A percentile compares a stretch with the other conserved stretches of the same genome.
These are phyloP conservation scores for Ceratotherium simum DNA, from an alignment of 2,113 vertebrate species.

Conservation along the genomic window DNA sequence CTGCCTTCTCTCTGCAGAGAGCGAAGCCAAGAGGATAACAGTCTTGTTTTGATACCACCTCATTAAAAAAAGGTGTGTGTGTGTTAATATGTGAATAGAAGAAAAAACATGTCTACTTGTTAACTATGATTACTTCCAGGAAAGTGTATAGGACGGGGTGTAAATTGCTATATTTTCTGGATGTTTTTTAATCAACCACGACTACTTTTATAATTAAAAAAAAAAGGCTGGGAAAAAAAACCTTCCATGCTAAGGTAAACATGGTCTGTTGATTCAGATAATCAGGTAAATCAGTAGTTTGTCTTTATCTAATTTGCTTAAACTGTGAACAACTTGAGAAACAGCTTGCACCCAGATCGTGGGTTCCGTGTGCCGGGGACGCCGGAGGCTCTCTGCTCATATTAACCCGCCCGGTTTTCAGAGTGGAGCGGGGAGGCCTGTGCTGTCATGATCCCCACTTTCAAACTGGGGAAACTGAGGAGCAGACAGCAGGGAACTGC, in stretches of 20 bases:
- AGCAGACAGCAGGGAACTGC: fast-evolving
- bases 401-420: fast-evolving
- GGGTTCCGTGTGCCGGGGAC: fast-evolving
- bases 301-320: neutral
- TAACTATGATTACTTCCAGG: neutral
- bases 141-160: neutral
- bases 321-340: neutral
- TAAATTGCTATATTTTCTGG: neutral
- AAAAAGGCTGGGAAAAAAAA: neutral
- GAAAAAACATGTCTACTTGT: fast-evolving
- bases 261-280: neutral
- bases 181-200: neutral
- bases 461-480: fast-evolving
- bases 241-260: neutral
- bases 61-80: neutral
- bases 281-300: neutral
- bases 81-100: neutral
- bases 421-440: fast-evolving
- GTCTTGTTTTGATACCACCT: neutral
- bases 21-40: fast-evolving
- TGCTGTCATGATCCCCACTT: fast-evolving
- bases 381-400: fast-evolving
- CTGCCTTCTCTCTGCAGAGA: neutral
- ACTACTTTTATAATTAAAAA: neutral
- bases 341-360: fast-evolving